Percentiles rank a stretch among this genome's conserved stretches.
These are phyloP conservation scores for Adineta ricciae DNA, from an alignment of 2,888 invertebrate species.

Conservation along the genomic window DNA sequence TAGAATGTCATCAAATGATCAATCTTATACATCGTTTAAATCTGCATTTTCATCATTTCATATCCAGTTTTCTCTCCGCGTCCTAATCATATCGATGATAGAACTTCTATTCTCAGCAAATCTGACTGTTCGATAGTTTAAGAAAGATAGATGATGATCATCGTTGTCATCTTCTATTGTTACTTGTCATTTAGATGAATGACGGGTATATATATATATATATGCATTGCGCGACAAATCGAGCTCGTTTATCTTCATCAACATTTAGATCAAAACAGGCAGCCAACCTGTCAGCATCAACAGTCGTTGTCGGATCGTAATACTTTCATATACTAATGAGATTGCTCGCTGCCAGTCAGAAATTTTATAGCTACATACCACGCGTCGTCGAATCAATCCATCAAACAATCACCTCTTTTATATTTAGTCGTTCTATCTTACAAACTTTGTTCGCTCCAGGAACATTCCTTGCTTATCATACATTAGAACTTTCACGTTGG, in stretches of 20 bases:
- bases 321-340: background rate
- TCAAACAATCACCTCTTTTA: background rate
- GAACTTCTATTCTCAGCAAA: background rate
- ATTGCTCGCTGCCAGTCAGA: background rate
- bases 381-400: conserved; percentile 10
- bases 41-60: background rate
- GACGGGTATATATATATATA: background rate
- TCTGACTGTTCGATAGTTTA: no score
- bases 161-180: background rate
- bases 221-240: background rate
- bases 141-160: background rate
- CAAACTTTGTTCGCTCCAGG: background rate
- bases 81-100: background rate
- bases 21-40: background rate
- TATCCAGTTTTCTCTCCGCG: background rate
- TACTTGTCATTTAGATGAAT: background rate
- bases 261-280: background rate
- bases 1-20: background rate
- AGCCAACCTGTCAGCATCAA: background rate
- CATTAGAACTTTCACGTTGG: background rate
- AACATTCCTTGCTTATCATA: background rate
- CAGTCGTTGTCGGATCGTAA: background rate
- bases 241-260: conserved; percentile 9
- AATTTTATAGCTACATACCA: background rate
- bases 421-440: background rate